Evolutionary conservation across 2,888 invertebrate genomes (phyloP).

Genomic region (Torymus tubicola): DNA sequence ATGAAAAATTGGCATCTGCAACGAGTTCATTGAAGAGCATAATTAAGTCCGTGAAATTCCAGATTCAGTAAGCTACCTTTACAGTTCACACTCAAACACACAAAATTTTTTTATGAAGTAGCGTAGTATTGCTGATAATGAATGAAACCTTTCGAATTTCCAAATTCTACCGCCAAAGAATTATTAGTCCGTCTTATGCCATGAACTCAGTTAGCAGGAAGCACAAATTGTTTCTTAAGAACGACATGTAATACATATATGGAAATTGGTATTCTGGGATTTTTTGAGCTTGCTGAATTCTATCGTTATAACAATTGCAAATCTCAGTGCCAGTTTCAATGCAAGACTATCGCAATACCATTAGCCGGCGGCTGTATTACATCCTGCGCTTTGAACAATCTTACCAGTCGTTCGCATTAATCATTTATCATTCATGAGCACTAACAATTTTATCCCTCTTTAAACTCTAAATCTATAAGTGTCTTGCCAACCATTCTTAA

Average conservation of each 20-base stretch:
- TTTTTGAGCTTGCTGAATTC: slow-evolving; percentile 52
- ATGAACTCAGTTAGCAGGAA: slow-evolving; percentile 32
- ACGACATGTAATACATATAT: slow-evolving; percentile 30
- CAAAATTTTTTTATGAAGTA: too few relatives aligned
- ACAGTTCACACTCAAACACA: slow-evolving; percentile 1
- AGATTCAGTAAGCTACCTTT: slow-evolving; percentile 4
- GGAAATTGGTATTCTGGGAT: slow-evolving; percentile 58
- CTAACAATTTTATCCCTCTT: slow-evolving; percentile 6
- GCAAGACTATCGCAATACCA: slow-evolving; percentile 20
- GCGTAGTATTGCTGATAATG: background rate
- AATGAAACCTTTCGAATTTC: background rate
- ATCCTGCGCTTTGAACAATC: slow-evolving; percentile 25
- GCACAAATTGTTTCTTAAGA: slow-evolving; percentile 39
- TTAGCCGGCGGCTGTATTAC: slow-evolving; percentile 19
- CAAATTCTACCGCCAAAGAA: background rate
- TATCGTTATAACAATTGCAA: slow-evolving; percentile 27
- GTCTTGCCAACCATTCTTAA: slow-evolving; percentile 8
- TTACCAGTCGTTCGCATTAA: background rate
- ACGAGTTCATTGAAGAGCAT: slow-evolving; percentile 5
- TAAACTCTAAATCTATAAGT: too few relatives aligned
- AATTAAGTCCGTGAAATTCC: background rate
- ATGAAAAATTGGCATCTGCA: slow-evolving; percentile 22
- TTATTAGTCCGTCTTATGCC: slow-evolving; percentile 2
- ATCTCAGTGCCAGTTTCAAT: slow-evolving; percentile 47
- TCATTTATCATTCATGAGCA: slow-evolving; percentile 47